phyloP scores from a whole-genome alignment of 2,888 invertebrate genomes.

The Watsonalla binaria region DNA sequence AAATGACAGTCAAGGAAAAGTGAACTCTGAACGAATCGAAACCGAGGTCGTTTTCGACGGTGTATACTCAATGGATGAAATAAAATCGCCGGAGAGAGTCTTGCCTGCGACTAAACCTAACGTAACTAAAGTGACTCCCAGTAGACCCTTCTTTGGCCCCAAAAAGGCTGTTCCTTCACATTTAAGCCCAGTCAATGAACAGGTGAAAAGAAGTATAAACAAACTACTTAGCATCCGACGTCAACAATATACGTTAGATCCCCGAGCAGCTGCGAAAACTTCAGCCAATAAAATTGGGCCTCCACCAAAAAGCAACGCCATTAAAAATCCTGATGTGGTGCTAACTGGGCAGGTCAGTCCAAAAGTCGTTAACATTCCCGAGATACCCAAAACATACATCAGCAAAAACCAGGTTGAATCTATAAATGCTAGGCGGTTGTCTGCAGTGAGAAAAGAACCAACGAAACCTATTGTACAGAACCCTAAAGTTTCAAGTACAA shows the following conservation, averaged over 20 bases:
- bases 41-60: slow-evolving; percentile 49
- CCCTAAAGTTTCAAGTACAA: background rate
- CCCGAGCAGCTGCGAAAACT: background rate
- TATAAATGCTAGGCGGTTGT: background rate
- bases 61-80: slow-evolving; percentile 54
- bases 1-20: slow-evolving; percentile 51
- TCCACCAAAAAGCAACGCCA: slow-evolving; percentile 10
- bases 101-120: slow-evolving; percentile 5
- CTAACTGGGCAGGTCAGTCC: slow-evolving; percentile 22
- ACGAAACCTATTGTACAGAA: background rate
- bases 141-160: slow-evolving; percentile 6
- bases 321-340: slow-evolving; percentile 17
- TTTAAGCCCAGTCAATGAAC: slow-evolving; percentile 21
- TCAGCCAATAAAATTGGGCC: background rate
- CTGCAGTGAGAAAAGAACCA: background rate
- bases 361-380: slow-evolving; percentile 27
- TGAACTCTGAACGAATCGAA: slow-evolving; percentile 38
- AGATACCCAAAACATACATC: slow-evolving; percentile 39
- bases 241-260: slow-evolving; percentile 22
- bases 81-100: slow-evolving; percentile 40
- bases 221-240: slow-evolving; percentile 51
- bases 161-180: slow-evolving; percentile 8
- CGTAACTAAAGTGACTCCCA: slow-evolving; percentile 1
- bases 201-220: slow-evolving; percentile 45
- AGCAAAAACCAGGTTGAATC: slow-evolving; percentile 35